phyloP scores from a whole-genome alignment of 2,113 vertebrate genomes.

The Struthidea cinerea region DNA sequence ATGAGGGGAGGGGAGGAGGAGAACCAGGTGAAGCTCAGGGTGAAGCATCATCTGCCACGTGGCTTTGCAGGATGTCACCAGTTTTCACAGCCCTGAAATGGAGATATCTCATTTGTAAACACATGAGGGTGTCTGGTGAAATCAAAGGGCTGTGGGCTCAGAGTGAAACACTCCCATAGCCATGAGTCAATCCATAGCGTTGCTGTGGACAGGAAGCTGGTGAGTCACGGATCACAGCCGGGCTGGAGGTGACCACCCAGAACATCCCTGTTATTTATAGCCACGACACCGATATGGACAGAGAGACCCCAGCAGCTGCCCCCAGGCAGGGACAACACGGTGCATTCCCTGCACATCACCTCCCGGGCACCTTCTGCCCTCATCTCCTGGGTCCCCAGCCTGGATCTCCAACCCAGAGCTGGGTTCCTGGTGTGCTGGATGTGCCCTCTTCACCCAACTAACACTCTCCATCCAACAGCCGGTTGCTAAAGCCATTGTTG shows the following conservation, averaged over 20 bases:
- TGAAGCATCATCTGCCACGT: background rate
- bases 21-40: background rate
- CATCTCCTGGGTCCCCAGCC: rapidly evolving
- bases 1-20: background rate
- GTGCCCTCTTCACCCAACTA: background rate
- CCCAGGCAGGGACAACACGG: rapidly evolving
- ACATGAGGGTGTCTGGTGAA: background rate
- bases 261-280: background rate
- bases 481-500: background rate
- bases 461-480: background rate
- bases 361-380: background rate
- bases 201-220: background rate
- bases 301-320: background rate
- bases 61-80: background rate
- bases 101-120: background rate
- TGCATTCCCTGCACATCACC: rapidly evolving
- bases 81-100: background rate
- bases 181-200: background rate
- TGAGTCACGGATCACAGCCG: background rate
- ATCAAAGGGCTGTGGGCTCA: background rate
- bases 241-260: background rate
- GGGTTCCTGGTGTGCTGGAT: background rate
- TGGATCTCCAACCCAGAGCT: background rate
- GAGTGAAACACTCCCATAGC: background rate
- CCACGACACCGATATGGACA: background rate